Evolutionary conservation across 2,888 invertebrate genomes (phyloP), one percentile per base, ranked within the genome.

Genomic region (Frankliniella fusca): DNA sequence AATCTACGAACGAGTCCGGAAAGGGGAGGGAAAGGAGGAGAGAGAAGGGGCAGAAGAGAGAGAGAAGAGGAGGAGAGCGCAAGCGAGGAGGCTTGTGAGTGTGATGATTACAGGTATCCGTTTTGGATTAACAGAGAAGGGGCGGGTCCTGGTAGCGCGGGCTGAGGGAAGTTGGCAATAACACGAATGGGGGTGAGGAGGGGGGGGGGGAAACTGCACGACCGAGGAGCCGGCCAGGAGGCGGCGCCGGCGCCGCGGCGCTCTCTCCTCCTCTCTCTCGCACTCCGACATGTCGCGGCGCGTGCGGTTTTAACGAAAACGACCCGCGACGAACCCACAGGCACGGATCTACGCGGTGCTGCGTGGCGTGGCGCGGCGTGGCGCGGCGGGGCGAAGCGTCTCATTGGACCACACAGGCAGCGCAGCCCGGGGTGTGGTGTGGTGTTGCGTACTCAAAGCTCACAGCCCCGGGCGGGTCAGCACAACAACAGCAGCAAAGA

Each of bases 261-360:
- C 70, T 70, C 70, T 70, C 23, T 70, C 65, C n/a, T n/a, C n/a
- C 65, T 65, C 65, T 65, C 65, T 65, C 65, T 65, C 65, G 15
- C 65, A n/a, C n/a, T 18, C 1, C 65, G 2, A 9, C 65, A 9
- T 3, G 20, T 23, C 23, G 70, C 70, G 70, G 27, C 70, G 70
- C n/a, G 61, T 76, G 70, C 70, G 70, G 70, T 76, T 76, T 76
- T 10, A 23, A 76, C 70, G 27, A 76, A 76, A 76, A 76, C 23
- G 23, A 27, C 3, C 10, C 70, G 70, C 70, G 70, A 76, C 70
- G 61, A 61, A 61, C 15, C 61, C 61, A n/a, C 61, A 61, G 15
- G 61, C 61, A 61, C 38, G 38, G 38, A 38, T 38, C 38, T 38
- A 38, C 38, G 54, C 54, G 54, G 15, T 54, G 54, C 54, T 12